Evolutionary conservation across 2,113 vertebrate genomes (phyloP).

Genomic region (Athene cunicularia): DNA sequence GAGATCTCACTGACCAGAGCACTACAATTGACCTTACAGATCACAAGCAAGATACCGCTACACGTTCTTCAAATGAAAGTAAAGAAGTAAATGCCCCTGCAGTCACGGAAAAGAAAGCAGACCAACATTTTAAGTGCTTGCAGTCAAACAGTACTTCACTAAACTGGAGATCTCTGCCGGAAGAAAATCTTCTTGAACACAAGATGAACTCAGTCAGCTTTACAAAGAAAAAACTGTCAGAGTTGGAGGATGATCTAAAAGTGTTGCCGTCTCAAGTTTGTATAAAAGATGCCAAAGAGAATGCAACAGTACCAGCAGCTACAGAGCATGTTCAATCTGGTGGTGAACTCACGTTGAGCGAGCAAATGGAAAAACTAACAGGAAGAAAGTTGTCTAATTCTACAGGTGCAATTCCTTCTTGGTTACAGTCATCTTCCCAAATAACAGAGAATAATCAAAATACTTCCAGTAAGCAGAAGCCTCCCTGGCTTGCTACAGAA

Average conservation of each 20-base stretch:
- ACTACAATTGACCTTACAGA: conserved; percentile 71
- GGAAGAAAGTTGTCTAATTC: conserved; percentile 72
- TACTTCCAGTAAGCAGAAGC: conserved; percentile 65
- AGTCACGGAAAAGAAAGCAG: background rate
- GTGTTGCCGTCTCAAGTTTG: background rate
- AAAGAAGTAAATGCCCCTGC: background rate
- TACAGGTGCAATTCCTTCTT: conserved; percentile 75
- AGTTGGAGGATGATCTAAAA: background rate
- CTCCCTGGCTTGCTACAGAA: conserved; percentile 80
- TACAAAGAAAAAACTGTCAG: background rate
- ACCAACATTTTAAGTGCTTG: background rate
- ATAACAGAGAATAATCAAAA: conserved; percentile 49
- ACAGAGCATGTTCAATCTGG: conserved; percentile 7
- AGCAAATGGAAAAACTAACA: conserved; percentile 72
- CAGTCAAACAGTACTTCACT: background rate
- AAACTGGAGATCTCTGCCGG: background rate
- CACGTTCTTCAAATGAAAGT: background rate
- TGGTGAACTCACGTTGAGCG: conserved; percentile 60
- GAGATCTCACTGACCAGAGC: conserved; percentile 78
- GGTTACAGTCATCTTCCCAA: conserved; percentile 79
- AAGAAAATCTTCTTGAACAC: background rate
- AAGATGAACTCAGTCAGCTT: background rate
- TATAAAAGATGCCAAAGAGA: background rate
- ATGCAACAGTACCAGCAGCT: conserved; percentile 39
- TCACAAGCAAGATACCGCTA: background rate